Base-by-base conservation (phyloP, 2,113 vertebrate genomes). In the Recurvirostra avosetta region DNA sequence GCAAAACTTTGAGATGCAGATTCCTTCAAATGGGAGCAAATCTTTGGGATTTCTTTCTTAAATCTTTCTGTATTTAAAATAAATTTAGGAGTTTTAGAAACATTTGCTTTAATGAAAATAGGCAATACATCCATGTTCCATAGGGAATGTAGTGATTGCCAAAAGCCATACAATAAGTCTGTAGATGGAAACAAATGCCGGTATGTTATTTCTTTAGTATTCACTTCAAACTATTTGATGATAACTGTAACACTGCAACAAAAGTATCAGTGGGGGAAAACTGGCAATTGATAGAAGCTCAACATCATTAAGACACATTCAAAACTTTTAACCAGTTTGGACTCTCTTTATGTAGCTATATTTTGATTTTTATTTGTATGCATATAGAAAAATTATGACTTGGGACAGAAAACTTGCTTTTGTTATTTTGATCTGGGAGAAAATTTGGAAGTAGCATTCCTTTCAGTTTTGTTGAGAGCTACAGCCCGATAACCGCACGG, bases 401-500 rank as follows among this genome's bases (percentile, higher is more conserved):
- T 23, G 22, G 11, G 10, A 62, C 30, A 22, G 45, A 32, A 32
- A 45, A 7, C 20, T 58, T 62, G 15, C 34, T 62, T 75, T 62
- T 43, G 43, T 26, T 49, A 5, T 78, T 82, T 65, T 36, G 55
- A 29, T 45, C 29, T 49, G 53, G 34, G 17, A 47, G 45, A 36
- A 72, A 62, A 40, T 17, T 25, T 56, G 34, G 3, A 29, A 62
- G 25, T 17, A 67, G 5, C 12, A 5, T 29, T 52, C 52, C 29
- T 41, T 23, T 5, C 13, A 3, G 6, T 72, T 63, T 10, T 27
- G 20, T 53, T 29, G 41, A 45, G 45, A 53, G 62, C 38, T 43
- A 11, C 40, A 56, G n/a, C 21, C 14, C 29, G 63, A 8, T n/a
- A 9, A 20, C 7, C 22, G 7, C 8, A 0, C 1, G 20, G 45